Conservation (phyloP, 1,140 invertebrate species). For the Papilio polytes region DNA sequence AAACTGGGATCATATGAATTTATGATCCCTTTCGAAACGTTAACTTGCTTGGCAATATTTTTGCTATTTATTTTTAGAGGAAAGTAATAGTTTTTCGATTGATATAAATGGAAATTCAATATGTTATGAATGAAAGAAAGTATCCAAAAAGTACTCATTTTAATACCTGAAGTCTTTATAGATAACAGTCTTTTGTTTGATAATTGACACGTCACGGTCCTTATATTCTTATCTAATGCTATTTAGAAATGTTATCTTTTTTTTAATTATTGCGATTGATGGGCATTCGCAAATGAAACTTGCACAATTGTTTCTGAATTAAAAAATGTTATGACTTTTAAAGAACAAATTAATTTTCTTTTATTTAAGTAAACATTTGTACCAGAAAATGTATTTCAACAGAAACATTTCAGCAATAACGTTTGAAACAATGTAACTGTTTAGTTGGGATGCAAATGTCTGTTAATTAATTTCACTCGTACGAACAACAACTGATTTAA, state of each 20-base stretch:
- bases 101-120: background rate
- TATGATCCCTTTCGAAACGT: background rate
- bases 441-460: background rate
- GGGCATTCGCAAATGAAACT: too few relatives aligned
- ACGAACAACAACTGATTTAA: slow-evolving; percentile 7
- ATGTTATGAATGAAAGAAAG: too few relatives aligned
- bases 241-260: too few relatives aligned
- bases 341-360: too few relatives aligned
- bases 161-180: too few relatives aligned
- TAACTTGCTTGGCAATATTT: background rate
- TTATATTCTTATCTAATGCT: too few relatives aligned
- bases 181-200: too few relatives aligned
- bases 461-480: slow-evolving; percentile 14
- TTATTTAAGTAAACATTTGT: background rate
- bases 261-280: too few relatives aligned
- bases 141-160: too few relatives aligned
- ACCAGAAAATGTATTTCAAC: background rate
- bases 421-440: background rate
- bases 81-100: background rate
- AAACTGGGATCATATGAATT: slow-evolving; percentile 10
- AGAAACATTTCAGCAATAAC: background rate
- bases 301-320: too few relatives aligned
- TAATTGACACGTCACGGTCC: too few relatives aligned
- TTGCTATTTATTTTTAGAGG: background rate
- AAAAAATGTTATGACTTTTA: too few relatives aligned